Evolutionary conservation across 2,797 vertebrate species (phyloP), one percentile per base, ranked within the genome.

Genomic region (Mastacembelus armatus): DNA sequence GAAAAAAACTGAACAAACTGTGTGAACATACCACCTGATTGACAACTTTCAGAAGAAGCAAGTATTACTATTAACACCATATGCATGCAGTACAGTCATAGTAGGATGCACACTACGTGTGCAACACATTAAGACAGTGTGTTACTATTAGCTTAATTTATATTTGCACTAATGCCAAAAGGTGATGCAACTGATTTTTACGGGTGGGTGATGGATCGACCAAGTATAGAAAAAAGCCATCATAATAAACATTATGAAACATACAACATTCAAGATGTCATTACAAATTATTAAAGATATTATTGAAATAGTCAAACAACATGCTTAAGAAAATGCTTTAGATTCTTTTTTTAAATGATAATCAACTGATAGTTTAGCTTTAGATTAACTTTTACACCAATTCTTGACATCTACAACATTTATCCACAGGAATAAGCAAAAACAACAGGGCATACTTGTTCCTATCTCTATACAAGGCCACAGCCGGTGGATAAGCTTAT

Each of bases 401-500:
- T 40, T 32, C 1, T 3, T 21, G 32, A 43, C 70, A 57, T 43
- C 47, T 18, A 45, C 51, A 43, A 27, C 33, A 36, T 22, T 36
- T 10, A 60, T 42, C 40, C 49, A 72, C n/a, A n/a, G n/a, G n/a
- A n/a, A n/a, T n/a, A 32, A 36, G 33, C 43, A 55, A 19, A 67
- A 59, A 27, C 10, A 43, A 36, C 11, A 39, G 14, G 32, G 8
- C 12, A 26, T 2, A 44, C 24, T 42, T 27, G 38, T n/a, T n/a
- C n/a, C n/a, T n/a, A n/a, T n/a, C n/a, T n/a, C n/a, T n/a, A n/a
- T n/a, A n/a, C n/a, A n/a, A n/a, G n/a, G 15, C 38, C 29, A 51
- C 32, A 60, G 44, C 36, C 64, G 44, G n/a, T 15, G 7, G 30
- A 30, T 4, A 5, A 21, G 5, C 3, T 42, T 40, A 36, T 48